Evolutionary conservation across 2,113 vertebrate species (phyloP).

Genomic region (Archilochus colubris): DNA sequence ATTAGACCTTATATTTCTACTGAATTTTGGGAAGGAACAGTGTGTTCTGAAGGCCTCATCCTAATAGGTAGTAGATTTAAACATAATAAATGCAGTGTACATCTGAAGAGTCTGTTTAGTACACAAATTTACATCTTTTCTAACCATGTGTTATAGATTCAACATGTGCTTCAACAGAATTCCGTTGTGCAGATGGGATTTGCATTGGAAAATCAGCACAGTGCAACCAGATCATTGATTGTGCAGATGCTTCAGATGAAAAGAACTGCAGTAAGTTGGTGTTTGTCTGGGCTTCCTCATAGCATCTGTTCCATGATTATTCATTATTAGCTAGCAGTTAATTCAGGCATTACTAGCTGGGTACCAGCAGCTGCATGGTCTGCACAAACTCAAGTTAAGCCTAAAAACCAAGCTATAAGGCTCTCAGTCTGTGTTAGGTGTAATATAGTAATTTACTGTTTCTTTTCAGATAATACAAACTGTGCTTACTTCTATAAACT

Average conservation of each 20-base stretch:
- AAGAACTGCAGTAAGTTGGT: constrained; percentile 91
- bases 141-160: constrained; percentile 74
- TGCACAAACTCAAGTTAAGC: not conserved
- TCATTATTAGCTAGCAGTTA: not conserved
- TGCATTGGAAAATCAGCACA: constrained; percentile 88
- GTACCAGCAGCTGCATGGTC: not conserved
- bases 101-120: not conserved
- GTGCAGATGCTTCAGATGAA: constrained; percentile 94
- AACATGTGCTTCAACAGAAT: constrained; percentile 86
- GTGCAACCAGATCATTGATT: constrained; percentile 97
- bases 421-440: not conserved
- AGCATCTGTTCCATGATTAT: constrained; percentile 40
- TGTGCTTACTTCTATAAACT: constrained; percentile 94
- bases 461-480: constrained; percentile 86
- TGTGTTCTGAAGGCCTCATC: not conserved
- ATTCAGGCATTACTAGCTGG: not conserved
- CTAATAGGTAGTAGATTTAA: not conserved
- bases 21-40: not conserved
- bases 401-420: not conserved
- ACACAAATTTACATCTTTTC: not conserved
- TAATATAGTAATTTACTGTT: not conserved
- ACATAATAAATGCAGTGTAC: not conserved
- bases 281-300: not conserved
- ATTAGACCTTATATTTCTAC: not conserved
- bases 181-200: constrained; percentile 87